These are phyloP conservation scores for Medauroidea extradentata DNA, from an alignment of 1,140 invertebrate species.

Conservation along the genomic window DNA sequence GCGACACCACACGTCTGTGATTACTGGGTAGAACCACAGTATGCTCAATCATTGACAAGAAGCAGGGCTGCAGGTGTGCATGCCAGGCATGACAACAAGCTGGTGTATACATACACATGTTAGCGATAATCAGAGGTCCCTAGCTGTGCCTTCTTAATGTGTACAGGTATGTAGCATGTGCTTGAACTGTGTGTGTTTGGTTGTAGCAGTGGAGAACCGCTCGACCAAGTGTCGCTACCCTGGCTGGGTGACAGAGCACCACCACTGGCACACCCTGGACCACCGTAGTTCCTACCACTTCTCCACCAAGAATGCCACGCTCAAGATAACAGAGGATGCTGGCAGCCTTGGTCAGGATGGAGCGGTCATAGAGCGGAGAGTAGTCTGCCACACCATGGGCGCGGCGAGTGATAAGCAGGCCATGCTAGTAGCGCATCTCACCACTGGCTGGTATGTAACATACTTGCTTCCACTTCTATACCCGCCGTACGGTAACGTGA, in stretches of 20 bases:
- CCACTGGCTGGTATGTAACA: constrained; percentile 77
- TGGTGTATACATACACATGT: too few relatives aligned
- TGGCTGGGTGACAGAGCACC: constrained; percentile 34
- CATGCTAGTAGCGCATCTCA: constrained; percentile 66
- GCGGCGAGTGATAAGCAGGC: constrained; percentile 36
- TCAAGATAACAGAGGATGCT: constrained; percentile 20
- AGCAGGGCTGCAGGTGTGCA: too few relatives aligned
- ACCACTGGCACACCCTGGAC: constrained; percentile 42
- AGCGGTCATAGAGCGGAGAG: constrained; percentile 11
- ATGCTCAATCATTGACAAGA: too few relatives aligned
- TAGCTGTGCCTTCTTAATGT: too few relatives aligned
- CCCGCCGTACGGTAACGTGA: too few relatives aligned
- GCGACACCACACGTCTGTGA: too few relatives aligned
- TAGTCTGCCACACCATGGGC: constrained; percentile 19
- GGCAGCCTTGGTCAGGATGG: not conserved
- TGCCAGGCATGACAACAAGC: too few relatives aligned
- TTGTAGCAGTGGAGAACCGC: constrained; percentile 3
- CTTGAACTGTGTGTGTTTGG: too few relatives aligned
- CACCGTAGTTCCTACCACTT: constrained; percentile 31
- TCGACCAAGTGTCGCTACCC: constrained; percentile 34
- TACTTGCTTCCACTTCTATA: too few relatives aligned
- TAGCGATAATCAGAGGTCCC: too few relatives aligned
- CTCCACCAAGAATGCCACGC: constrained; percentile 32
- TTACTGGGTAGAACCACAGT: too few relatives aligned
- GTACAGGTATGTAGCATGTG: too few relatives aligned